Base-by-base conservation (phyloP, 2,888 invertebrate species). In the Griposia aprilina region DNA sequence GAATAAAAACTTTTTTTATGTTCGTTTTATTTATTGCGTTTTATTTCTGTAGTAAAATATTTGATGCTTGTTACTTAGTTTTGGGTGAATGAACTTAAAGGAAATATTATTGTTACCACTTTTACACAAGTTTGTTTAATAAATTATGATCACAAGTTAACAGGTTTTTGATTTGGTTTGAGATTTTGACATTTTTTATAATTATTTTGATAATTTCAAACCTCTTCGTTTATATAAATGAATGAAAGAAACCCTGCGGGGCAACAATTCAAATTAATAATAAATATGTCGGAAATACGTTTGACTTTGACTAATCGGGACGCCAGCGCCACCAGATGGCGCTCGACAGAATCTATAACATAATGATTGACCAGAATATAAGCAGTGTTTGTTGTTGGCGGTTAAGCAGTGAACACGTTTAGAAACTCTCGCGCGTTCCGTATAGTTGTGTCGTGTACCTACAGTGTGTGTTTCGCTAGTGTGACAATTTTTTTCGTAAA, bases 1-100 rank as follows among this genome's bases (percentile, higher is more conserved):
- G 26, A 23, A 67, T 67, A 78, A 83, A 78, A 57, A 60, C 59
- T 55, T 66, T 60, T 10, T 78, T 78, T 81, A 78, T 83, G 55
- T 36, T 17, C 6, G 20, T 76, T 69, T 48, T 74, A 55, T 5
- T 57, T 67, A 30, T 80, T 57, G 17, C 10, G 4, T 69, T 48
- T 75, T 65, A 48, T 59, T 75, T 50, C 20, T 45, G 20, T 60
- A 45, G 26, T 55, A 41, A 73, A 80, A 57, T 15, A 5, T 20
- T 55, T 55, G 45, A 26, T 81, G 30, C 15, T 48, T 45, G 20
- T 69, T 7, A 15, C 2, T 50, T 36, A 26, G 2, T 26, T 26
- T 62, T 30, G 17, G 7, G 7, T n/a, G 7, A 30, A n/a, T 59
- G 41, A 41, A 57, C 2, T 15, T n/a, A 26, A 11, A 23, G 10